Evolutionary conservation across 2,888 invertebrate genomes (phyloP).

Genomic region (Orgyia antiqua): DNA sequence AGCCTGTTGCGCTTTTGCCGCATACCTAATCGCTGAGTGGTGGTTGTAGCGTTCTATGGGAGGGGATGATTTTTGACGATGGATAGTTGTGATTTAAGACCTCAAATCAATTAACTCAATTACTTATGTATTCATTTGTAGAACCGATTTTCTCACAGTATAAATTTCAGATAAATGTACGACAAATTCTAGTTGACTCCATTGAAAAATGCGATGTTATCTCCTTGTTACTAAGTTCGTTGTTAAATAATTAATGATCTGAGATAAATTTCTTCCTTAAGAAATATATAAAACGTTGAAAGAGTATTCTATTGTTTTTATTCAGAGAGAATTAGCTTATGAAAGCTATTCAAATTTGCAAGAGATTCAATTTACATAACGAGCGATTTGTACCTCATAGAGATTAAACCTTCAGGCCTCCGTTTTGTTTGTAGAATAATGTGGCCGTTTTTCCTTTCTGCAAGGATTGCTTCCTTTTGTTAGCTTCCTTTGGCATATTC

Average conservation of each 20-base stretch:
- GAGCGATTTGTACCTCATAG: slow-evolving; percentile 70
- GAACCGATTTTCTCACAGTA: too few species aligned
- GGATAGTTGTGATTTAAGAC: too few species aligned
- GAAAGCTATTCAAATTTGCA: slow-evolving; percentile 72
- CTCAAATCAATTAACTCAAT: too few species aligned
- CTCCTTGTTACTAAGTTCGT: slow-evolving; percentile 25
- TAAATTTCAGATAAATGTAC: too few species aligned
- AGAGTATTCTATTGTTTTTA: slow-evolving; percentile 66
- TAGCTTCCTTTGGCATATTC: slow-evolving; percentile 28
- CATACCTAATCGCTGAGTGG: too few species aligned
- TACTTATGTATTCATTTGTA: too few species aligned
- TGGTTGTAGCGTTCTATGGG: too few species aligned
- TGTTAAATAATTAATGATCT: slow-evolving; percentile 42
- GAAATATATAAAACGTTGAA: slow-evolving; percentile 49
- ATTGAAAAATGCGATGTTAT: slow-evolving; percentile 20
- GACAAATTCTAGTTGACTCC: too few species aligned
- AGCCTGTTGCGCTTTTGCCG: too few species aligned
- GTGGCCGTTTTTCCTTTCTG: slow-evolving; percentile 35
- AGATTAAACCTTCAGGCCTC: slow-evolving; percentile 54
- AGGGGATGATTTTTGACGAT: too few species aligned
- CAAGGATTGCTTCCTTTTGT: slow-evolving; percentile 38
- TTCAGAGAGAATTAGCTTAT: slow-evolving; percentile 67
- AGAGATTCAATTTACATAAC: slow-evolving; percentile 75
- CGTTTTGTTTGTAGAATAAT: slow-evolving; percentile 48
- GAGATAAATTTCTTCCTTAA: slow-evolving; percentile 41